These are phyloP conservation scores for Coptodon rendalli DNA, from an alignment of 2,113 vertebrate species.

Conservation along the genomic window DNA sequence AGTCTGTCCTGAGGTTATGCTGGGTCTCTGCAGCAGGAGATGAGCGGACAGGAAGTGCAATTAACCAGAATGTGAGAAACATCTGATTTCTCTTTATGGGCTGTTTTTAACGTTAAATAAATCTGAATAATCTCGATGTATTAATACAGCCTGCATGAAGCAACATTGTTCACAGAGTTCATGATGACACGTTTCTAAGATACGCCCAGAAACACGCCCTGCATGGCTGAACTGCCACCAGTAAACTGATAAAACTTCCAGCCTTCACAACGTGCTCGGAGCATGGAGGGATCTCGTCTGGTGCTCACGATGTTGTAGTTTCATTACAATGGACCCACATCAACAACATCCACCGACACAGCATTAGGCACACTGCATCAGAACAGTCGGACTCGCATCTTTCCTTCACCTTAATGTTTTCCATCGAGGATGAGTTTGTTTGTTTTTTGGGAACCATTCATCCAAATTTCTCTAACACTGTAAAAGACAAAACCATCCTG, in stretches of 20 bases:
- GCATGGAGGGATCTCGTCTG: neutral
- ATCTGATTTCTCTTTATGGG: accelerated
- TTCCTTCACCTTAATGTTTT: neutral
- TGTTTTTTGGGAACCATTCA: accelerated
- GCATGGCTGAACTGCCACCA: accelerated
- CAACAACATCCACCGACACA: accelerated
- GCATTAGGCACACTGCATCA: accelerated
- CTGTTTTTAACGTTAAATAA: accelerated
- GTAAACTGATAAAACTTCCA: neutral
- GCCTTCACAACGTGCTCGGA: accelerated
- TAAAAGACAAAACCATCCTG: neutral
- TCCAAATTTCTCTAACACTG: accelerated
- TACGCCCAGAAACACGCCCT: neutral
- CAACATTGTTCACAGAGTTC: neutral
- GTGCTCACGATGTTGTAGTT: neutral
- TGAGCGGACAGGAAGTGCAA: neutral
- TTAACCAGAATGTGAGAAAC: neutral
- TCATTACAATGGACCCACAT: accelerated
- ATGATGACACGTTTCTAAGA: neutral
- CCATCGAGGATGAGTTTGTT: neutral
- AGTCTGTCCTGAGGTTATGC: accelerated
- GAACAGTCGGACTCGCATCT: accelerated
- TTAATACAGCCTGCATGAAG: neutral
- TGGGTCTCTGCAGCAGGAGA: neutral
- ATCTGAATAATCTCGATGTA: neutral